phyloP scores from a whole-genome alignment of 30 jellyfish, hydroid and myxozoan species.

The Catostylus mosaicus region DNA sequence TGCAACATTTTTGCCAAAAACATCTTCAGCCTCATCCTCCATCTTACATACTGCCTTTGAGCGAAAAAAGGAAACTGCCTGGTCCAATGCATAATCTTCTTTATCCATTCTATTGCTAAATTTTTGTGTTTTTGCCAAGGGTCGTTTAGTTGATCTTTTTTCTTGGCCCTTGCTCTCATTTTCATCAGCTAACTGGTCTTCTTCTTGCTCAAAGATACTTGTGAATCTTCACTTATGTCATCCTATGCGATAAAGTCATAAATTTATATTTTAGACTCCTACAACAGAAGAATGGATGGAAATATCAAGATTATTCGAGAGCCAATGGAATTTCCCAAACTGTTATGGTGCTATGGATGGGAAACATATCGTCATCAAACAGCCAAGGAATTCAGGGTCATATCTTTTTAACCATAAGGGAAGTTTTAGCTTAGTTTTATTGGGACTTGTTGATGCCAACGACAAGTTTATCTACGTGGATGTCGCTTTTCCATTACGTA shows the following conservation, averaged over 20 bases:
- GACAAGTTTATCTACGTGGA: slow-evolving; percentile 41
- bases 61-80: not conserved
- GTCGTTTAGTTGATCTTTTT: slow-evolving; percentile 4
- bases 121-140: slow-evolving; percentile 8
- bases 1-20: slow-evolving; percentile 16
- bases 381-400: slow-evolving; percentile 47
- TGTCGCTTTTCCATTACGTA: slow-evolving; percentile 14
- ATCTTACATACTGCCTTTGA: not conserved
- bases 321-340: no score
- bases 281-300: slow-evolving; percentile 39
- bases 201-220: no score
- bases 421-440: slow-evolving; percentile 36
- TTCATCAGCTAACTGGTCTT: no score
- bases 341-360: no score
- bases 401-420: slow-evolving; percentile 29
- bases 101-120: not conserved
- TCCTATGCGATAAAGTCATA: not conserved
- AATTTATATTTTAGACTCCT: slow-evolving; percentile 13
- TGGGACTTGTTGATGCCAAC: slow-evolving; percentile 38
- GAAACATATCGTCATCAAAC: slow-evolving; percentile 35
- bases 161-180: no score
- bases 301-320: slow-evolving; percentile 4
- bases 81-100: slow-evolving; percentile 3
- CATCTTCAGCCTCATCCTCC: slow-evolving; percentile 3
- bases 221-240: no score